A percentile compares a stretch with the other conserved stretches of the same genome.
Conservation (phyloP, 2,113 vertebrate species). For the Pontoporia blainvillei region DNA sequence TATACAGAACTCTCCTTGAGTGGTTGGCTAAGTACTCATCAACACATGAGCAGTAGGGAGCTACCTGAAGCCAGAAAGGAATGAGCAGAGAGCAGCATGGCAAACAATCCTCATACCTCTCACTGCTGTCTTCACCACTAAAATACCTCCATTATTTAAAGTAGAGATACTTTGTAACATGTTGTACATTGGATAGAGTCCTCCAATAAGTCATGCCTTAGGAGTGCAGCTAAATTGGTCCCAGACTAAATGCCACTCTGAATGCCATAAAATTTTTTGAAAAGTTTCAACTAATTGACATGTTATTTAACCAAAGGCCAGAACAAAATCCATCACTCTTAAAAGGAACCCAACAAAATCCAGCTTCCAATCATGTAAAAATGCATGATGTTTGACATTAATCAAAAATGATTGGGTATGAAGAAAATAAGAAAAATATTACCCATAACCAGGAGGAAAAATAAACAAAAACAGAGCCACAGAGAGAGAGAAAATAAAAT, state of each 20-base stretch:
- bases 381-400: not conserved
- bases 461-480: not conserved
- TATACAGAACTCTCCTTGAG: not conserved
- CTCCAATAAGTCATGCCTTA: not conserved
- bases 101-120: not conserved
- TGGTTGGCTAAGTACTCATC: not conserved
- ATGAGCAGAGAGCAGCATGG: not conserved
- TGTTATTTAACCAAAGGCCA: not conserved
- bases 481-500: not conserved
- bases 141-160: not conserved
- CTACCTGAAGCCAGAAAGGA: not conserved
- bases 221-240: not conserved
- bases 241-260: not conserved
- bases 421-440: not conserved
- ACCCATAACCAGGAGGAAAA: not conserved
- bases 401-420: not conserved
- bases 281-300: not conserved
- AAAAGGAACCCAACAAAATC: not conserved
- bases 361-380: not conserved
- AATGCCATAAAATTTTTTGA: not conserved
- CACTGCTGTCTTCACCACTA: not conserved
- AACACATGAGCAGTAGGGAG: not conserved
- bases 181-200: not conserved
- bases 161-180: not conserved
- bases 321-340: not conserved